Conservation (phyloP, 2,797 vertebrate species). For the Enteromius thamalakanensis region DNA sequence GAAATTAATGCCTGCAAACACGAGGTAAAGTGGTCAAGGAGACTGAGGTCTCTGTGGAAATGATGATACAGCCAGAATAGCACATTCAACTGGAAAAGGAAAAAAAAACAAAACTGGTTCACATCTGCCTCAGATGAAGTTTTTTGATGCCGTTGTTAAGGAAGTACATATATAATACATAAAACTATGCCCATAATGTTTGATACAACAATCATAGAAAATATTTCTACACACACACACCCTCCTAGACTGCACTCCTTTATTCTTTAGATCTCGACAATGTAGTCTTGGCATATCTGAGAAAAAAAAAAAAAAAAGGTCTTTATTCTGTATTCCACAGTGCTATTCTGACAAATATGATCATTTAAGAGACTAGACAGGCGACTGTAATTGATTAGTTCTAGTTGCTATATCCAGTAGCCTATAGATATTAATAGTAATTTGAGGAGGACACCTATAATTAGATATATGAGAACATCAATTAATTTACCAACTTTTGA, state of each 20-base stretch:
- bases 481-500: constrained; percentile 53
- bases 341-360: constrained; percentile 21
- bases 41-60: constrained; percentile 64
- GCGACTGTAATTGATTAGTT: constrained; percentile 43
- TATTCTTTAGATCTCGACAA: background rate
- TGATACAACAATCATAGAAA: background rate
- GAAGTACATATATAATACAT: background rate
- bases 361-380: constrained; percentile 13
- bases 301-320: background rate
- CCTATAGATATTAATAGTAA: constrained; percentile 54
- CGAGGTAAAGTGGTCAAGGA: constrained; percentile 71
- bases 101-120: constrained; percentile 18
- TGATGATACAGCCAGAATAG: constrained; percentile 28
- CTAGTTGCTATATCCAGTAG: constrained; percentile 34
- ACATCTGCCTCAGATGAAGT: background rate
- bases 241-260: background rate
- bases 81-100: background rate
- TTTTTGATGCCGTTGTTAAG: background rate
- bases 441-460: constrained; percentile 55
- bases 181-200: background rate
- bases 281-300: background rate
- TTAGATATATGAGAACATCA: constrained; percentile 53
- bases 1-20: constrained; percentile 54
- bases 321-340: constrained; percentile 6
- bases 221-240: too few species aligned